Evolutionary conservation across 2,797 vertebrate genomes (phyloP), one percentile per base, ranked within the genome.

Genomic region (Falco rusticolus): DNA sequence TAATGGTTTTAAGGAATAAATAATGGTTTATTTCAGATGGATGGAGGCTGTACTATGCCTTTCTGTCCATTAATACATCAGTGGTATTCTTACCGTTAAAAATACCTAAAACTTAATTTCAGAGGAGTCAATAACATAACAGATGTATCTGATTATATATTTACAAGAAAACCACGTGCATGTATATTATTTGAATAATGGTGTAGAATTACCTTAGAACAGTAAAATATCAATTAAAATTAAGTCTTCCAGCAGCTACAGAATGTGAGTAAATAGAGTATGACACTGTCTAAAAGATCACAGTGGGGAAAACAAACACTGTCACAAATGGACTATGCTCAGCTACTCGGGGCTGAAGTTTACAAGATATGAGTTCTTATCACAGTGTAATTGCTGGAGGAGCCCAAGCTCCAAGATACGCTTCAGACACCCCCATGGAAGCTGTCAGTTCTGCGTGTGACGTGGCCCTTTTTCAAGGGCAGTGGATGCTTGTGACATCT

Each of bases 211-310:
- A 63, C 28, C 17, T 78, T 63, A 17, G 54, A 88, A 76, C 9
- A 65, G 8, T 75, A 82, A 92, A 95, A 83, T 64, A 65, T 28
- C 69, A 92, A 90, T 93, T 65, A 75, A 84, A 83, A 85, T 81
- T 71, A 90, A 89, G 37, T 59, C 65, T 72, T 86, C 18, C 9
- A 43, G 78, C 82, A 90, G 60, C 77, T 74, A 34, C 4, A 20
- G 45, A 45, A 33, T 57, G 12, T 80, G 63, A 93, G 45, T 75
- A 94, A 96, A 97, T 89, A 41, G 28, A 91, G 10, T 66, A 41
- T 87, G 96, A 94, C 96, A 71, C 9, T 33, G 94, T 92, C 95
- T 93, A 84, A 97, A 96, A 95, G 96, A 97, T 95, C 94, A 80
- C 41, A 31, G 28, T 25, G 5, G 41, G 53, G n/a, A 84, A 94